These are phyloP conservation scores for Wiebesia pumilae DNA, from an alignment of 1,140 invertebrate species.

Conservation along the genomic window DNA sequence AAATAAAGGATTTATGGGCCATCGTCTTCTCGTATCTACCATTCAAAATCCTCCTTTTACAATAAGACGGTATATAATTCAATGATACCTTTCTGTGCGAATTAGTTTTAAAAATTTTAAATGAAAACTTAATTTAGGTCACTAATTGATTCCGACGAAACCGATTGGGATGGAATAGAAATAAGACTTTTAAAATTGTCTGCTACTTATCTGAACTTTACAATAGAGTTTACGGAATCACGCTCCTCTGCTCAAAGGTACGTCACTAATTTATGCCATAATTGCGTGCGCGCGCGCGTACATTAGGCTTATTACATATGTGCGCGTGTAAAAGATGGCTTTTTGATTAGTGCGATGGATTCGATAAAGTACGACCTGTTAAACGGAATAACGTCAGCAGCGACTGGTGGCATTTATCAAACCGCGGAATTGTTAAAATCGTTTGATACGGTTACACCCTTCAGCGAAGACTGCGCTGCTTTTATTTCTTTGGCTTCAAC, in stretches of 20 bases:
- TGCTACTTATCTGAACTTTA: constrained; percentile 80
- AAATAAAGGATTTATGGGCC: constrained; percentile 80
- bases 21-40: constrained; percentile 80
- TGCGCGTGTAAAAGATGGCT: neutral
- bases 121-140: neutral
- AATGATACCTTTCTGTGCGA: neutral
- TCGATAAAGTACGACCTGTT: constrained; percentile 75
- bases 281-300: too few relatives aligned
- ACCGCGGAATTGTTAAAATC: constrained; percentile 75
- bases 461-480: constrained; percentile 82
- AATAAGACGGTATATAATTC: constrained; percentile 76
- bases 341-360: constrained; percentile 74
- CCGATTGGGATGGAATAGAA: constrained; percentile 82
- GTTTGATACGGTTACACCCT: constrained; percentile 78
- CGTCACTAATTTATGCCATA: neutral
- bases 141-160: constrained; percentile 68
- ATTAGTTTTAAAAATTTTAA: neutral
- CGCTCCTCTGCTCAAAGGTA: constrained; percentile 68
- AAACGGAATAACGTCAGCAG: constrained; percentile 76
- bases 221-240: constrained; percentile 80
- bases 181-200: constrained; percentile 78
- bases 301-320: too few relatives aligned
- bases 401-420: constrained; percentile 81
- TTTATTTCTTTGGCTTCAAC: constrained; percentile 85
- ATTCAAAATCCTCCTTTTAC: constrained; percentile 83